Base-by-base conservation (phyloP, 2,888 invertebrate genomes). In the Tetragonula carbonaria region DNA sequence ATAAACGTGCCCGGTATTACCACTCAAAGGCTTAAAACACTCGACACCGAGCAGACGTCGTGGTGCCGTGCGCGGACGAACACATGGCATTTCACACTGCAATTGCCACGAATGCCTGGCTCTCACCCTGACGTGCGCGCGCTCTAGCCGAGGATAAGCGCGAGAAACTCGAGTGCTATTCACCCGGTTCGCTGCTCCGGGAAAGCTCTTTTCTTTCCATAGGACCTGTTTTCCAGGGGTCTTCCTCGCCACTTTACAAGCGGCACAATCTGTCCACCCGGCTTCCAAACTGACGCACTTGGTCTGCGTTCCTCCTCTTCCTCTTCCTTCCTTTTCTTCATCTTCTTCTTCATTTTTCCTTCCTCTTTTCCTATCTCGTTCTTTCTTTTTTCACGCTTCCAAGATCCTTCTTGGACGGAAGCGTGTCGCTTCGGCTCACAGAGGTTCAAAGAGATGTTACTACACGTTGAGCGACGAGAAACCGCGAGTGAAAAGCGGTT, bases 11-110 rank as follows among this genome's bases (percentile, higher is more conserved):
- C 79, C 87, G 89, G 90, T 88, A 90, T 92, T 91, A 90, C 89
- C 91, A 89, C 91, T 91, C 89, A 91, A 91, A 91, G 92, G 91
- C 91, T 92, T 92, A 92, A 92, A 92, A 91, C 91, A 92, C 91
- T 91, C 92, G 88, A 89, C 87, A 85, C 80, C 85, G 86, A 86
- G 70, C 88, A 75, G 88, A 79, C 84, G 87, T 68, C 85, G 85
- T 77, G 85, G 68, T 68, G 59, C 75, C 68, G 62, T 51, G 73
- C 75, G 62, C 45, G 73, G 75, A 73, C 84, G 78, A 80, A 84
- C 90, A 91, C 91, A 91, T 90, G 91, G 87, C 87, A 90, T 92
- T 92, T 92, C 87, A 90, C 91, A 91, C 87, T 89, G 92, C 87
- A 88, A 87, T 91, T 90, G 84, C 74, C 84, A 80, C 85, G 81